Evolutionary conservation across 2,113 vertebrate species (phyloP).

Genomic region (Spizaetus ornatus): DNA sequence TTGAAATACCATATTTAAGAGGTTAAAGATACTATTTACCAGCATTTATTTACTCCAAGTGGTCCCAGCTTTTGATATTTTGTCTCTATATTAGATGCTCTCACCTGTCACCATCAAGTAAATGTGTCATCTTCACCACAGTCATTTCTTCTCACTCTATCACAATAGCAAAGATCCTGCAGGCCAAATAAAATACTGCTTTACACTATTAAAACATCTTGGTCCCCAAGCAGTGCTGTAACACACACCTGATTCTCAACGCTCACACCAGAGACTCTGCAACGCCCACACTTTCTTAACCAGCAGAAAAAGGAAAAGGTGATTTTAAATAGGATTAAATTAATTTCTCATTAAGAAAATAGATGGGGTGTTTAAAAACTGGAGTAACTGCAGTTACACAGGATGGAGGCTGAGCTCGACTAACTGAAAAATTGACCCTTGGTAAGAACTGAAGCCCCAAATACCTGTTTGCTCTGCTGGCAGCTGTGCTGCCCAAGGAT

Average conservation of each 20-base stretch:
- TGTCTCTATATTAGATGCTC: no score
- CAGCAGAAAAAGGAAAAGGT: not conserved
- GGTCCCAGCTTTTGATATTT: not conserved
- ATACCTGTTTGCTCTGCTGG: not conserved
- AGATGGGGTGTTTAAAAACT: not conserved
- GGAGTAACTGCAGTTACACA: not conserved
- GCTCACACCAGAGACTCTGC: not conserved
- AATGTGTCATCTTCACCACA: accelerated
- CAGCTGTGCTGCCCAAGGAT: not conserved
- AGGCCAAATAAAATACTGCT: not conserved
- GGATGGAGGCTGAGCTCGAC: not conserved
- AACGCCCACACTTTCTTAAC: accelerated
- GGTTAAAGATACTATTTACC: not conserved
- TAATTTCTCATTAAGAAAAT: not conserved
- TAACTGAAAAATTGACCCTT: not conserved
- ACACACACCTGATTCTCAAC: not conserved
- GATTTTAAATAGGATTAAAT: not conserved
- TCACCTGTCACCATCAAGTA: no score
- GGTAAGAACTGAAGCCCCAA: not conserved
- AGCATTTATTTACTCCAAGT: not conserved
- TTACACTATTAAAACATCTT: no score
- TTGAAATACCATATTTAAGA: not conserved
- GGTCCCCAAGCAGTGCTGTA: not conserved
- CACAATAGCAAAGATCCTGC: not conserved
- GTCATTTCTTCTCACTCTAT: not conserved